Evolutionary conservation across 2,797 vertebrate genomes (phyloP), one percentile per base, ranked within the genome.

Genomic region (Sarcophilus harrisii): DNA sequence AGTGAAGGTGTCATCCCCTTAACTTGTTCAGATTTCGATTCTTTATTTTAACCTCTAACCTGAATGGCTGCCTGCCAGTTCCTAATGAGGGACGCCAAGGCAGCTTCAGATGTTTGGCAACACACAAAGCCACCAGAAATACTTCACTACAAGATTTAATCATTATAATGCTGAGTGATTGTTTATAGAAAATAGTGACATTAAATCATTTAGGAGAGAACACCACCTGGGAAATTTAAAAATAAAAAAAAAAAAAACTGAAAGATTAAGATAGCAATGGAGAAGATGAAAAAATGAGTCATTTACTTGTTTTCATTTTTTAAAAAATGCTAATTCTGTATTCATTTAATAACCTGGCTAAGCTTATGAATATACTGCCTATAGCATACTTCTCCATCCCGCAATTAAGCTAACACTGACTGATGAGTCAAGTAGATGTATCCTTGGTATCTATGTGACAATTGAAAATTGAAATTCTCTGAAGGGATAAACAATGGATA

Each of bases 161-260:
- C 87, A 90, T 94, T 90, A 38, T 73, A 58, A 49, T 90, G 45
- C 58, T 58, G 14, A 94, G 54, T 54, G 28, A 93, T 58, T 81
- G 5, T 90, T 93, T 93, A 93, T 0, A 96, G 89, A 81, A 92
- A 93, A 92, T 57, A 91, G n/a, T 92, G 55, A 92, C 38, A 92
- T 90, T 54, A 95, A 93, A 55, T 94, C 59, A 90, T 92, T 94
- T 90, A 96, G 91, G 94, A 92, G 60, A 91, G 14, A 93, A 10
- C 29, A 90, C 6, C 32, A 73, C 30, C 87, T 58, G 58, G 81
- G 58, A 91, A 93, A 28, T 81, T 8, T n/a, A 90, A 11, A 81
- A 81, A 93, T 94, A 18, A 94, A 93, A 92, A 57, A 93, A 60
- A 30, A 94, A 54, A 5, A 54, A 54, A 54, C 52, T 6, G n/a